These are phyloP conservation scores for Plotosus lineatus DNA, from an alignment of 2,113 vertebrate genomes.

Conservation along the genomic window DNA sequence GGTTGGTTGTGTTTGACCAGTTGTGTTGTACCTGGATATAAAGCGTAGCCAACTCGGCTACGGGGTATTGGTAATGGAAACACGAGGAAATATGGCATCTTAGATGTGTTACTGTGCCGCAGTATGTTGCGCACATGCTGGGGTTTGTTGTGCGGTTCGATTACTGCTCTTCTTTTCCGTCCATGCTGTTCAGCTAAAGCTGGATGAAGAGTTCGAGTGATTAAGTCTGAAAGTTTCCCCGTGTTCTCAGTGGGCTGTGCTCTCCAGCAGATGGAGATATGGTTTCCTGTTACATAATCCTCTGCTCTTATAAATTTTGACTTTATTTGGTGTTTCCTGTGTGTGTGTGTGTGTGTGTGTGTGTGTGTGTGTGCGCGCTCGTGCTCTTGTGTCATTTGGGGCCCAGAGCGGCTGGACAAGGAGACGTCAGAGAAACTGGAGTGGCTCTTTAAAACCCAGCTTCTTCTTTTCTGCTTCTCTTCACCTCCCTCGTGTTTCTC, in stretches of 20 bases:
- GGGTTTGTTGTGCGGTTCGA: background rate
- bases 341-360: slow-evolving; percentile 39
- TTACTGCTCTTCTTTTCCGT: background rate
- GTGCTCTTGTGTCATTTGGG: background rate
- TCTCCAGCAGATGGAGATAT: slow-evolving; percentile 65
- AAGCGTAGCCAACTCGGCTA: too few relatives aligned
- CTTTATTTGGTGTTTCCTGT: slow-evolving; percentile 50
- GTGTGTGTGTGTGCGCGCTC: slow-evolving; percentile 28
- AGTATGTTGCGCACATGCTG: too few relatives aligned
- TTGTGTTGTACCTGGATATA: background rate
- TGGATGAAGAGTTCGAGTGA: slow-evolving; percentile 64
- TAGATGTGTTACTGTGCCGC: background rate
- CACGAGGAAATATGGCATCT: background rate
- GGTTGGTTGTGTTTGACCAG: background rate
- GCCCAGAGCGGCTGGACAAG: slow-evolving; percentile 9
- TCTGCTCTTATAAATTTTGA: slow-evolving; percentile 51
- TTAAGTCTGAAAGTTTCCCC: slow-evolving; percentile 67
- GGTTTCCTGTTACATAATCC: slow-evolving; percentile 55
- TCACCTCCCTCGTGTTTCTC: background rate
- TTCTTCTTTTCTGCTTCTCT: background rate
- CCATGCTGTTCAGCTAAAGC: slow-evolving; percentile 28
- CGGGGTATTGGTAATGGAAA: background rate
- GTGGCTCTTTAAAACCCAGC: background rate
- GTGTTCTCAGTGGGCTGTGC: slow-evolving; percentile 57
- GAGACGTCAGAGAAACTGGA: background rate